Conservation (phyloP, 2,888 invertebrate species). For the Capitulum mitella region DNA sequence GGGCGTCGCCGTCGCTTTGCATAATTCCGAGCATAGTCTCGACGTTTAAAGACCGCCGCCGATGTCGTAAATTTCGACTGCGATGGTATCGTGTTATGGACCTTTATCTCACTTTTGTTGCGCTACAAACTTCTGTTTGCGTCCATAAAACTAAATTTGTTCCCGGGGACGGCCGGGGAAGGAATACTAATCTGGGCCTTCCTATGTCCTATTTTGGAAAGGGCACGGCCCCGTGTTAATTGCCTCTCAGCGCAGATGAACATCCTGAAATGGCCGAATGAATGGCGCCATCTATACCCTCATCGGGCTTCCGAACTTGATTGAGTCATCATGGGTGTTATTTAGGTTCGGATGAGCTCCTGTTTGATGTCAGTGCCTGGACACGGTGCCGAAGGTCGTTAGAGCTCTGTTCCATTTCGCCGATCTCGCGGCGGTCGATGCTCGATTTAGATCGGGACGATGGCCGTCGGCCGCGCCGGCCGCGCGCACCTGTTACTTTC, state of each 20-base stretch:
- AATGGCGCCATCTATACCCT: not conserved
- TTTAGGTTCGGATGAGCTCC: constrained; percentile 2
- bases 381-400: not conserved
- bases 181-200: too few relatives aligned
- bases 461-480: not conserved
- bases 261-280: not conserved
- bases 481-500: not conserved
- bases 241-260: not conserved
- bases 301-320: not conserved
- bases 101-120: not conserved
- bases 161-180: too few relatives aligned
- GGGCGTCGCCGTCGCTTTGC: not conserved
- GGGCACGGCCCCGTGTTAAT: not conserved
- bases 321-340: not conserved
- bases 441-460: not conserved
- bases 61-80: not conserved
- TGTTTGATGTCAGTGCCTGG: not conserved
- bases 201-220: too few relatives aligned
- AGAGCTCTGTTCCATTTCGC: not conserved
- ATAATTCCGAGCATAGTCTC: not conserved
- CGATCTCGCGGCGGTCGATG: not conserved
- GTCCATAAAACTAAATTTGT: not conserved
- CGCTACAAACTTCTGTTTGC: not conserved
- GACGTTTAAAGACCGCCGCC: not conserved
- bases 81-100: too few relatives aligned